phyloP scores from a whole-genome alignment of 2,797 vertebrate genomes.

The Sciurus carolinensis region DNA sequence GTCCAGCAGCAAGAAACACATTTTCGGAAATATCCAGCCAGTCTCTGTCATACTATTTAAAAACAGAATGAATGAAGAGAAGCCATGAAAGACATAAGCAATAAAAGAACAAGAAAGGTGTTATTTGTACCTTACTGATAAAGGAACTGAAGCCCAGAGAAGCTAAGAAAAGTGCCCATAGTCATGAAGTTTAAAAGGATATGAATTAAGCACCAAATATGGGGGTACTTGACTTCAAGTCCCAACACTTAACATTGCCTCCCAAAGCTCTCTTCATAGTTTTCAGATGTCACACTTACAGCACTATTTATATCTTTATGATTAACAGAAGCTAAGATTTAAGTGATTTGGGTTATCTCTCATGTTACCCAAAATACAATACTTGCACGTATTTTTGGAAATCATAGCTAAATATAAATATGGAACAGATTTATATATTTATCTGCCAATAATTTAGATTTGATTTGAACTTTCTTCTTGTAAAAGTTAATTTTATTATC shows the following conservation, averaged over 20 bases:
- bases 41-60: constrained; percentile 13
- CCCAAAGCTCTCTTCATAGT: not conserved
- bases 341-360: not conserved
- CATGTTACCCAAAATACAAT: not conserved
- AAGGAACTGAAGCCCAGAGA: constrained; percentile 15
- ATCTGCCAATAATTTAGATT: constrained; percentile 56
- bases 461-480: constrained; percentile 23
- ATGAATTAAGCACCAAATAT: constrained; percentile 2
- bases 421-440: constrained; percentile 48
- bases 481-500: constrained; percentile 31
- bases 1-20: not conserved
- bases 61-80: constrained; percentile 22
- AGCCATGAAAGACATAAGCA: not conserved
- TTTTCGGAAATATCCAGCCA: not conserved
- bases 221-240: not conserved
- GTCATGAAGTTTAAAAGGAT: not conserved
- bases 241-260: not conserved
- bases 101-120: not conserved
- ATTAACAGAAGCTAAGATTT: constrained; percentile 22
- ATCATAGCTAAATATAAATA: constrained; percentile 1
- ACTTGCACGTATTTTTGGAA: constrained; percentile 26
- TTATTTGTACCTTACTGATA: not conserved
- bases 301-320: not conserved
- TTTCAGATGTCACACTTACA: constrained; percentile 23
- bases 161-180: not conserved